phyloP scores from a whole-genome alignment of 2,797 vertebrate species.

The Crocodylus rhombifer region DNA sequence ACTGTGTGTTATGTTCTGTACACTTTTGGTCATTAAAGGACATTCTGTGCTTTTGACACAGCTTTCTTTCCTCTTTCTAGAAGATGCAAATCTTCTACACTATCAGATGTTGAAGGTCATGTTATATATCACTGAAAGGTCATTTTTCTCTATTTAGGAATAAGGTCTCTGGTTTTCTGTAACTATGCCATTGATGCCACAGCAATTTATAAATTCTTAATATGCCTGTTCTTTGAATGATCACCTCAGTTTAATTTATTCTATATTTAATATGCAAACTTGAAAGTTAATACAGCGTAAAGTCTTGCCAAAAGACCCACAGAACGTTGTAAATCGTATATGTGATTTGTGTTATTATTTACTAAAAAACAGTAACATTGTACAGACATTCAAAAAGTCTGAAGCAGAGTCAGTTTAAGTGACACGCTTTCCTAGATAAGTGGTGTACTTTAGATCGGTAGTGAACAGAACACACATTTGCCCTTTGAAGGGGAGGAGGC shows the following conservation, averaged over 20 bases:
- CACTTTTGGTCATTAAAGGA: neutral
- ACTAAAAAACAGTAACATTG: constrained; percentile 14
- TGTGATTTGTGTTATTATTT: constrained; percentile 2
- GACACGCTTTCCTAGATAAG: too few relatives aligned
- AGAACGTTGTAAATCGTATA: neutral
- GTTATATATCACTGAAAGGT: neutral
- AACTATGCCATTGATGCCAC: neutral
- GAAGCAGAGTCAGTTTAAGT: too few relatives aligned
- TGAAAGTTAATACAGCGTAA: constrained; percentile 26
- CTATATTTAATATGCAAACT: neutral
- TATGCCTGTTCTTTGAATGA: neutral
- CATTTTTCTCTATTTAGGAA: neutral
- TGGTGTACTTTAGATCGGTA: too few relatives aligned
- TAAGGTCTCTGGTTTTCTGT: constrained; percentile 7
- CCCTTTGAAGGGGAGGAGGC: too few relatives aligned
- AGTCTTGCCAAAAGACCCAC: constrained; percentile 1
- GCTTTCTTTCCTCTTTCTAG: constrained; percentile 38
- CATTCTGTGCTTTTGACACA: neutral
- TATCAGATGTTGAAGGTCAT: neutral
- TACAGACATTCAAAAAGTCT: too few relatives aligned
- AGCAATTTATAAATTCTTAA: neutral
- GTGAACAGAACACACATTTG: too few relatives aligned
- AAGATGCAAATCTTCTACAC: neutral
- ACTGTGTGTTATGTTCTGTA: neutral
- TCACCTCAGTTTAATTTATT: constrained; percentile 1